These are phyloP conservation scores for Triplophysa bombifrons DNA, from an alignment of 2,797 vertebrate species.

Conservation along the genomic window DNA sequence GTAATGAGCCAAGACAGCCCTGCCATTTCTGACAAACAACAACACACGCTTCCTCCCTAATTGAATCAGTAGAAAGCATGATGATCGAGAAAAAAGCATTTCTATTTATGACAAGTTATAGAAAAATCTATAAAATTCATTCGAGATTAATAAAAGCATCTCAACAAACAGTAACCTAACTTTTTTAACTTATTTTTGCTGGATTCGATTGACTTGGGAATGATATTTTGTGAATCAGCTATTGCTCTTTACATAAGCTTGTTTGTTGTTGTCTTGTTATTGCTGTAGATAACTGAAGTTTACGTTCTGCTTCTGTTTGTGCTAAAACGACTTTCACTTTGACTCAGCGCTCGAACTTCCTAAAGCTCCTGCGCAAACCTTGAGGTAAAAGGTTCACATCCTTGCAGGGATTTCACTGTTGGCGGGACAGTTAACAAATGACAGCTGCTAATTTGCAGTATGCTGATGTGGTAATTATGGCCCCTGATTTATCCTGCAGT, in stretches of 20 bases:
- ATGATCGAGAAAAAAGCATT: not conserved
- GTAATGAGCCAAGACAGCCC: conserved; percentile 34
- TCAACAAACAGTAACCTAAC: conserved; percentile 46
- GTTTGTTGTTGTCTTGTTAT: conserved; percentile 1
- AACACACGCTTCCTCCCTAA: not conserved
- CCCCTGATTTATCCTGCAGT: conserved; percentile 24
- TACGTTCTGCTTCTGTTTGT: not conserved
- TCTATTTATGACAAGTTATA: not conserved
- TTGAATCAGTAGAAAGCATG: conserved; percentile 1
- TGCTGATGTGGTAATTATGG: conserved; percentile 50
- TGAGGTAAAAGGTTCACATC: conserved; percentile 1
- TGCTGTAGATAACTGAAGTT: not conserved
- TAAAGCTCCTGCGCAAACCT: not conserved
- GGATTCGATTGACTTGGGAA: not conserved
- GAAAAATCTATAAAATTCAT: conserved; percentile 10
- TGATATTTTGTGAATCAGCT: not conserved
- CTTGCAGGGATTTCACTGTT: conserved; percentile 32
- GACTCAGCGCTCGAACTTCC: not conserved
- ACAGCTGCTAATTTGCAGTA: conserved; percentile 47
- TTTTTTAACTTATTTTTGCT: not conserved
- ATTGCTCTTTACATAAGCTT: not conserved
- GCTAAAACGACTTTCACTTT: not conserved
- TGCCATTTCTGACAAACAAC: not conserved
- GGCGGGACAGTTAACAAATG: conserved; percentile 42
- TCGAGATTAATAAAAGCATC: conserved; percentile 17